Base-by-base conservation (phyloP, 2,888 invertebrate species). In the Sceliomorpha sp. region DNA sequence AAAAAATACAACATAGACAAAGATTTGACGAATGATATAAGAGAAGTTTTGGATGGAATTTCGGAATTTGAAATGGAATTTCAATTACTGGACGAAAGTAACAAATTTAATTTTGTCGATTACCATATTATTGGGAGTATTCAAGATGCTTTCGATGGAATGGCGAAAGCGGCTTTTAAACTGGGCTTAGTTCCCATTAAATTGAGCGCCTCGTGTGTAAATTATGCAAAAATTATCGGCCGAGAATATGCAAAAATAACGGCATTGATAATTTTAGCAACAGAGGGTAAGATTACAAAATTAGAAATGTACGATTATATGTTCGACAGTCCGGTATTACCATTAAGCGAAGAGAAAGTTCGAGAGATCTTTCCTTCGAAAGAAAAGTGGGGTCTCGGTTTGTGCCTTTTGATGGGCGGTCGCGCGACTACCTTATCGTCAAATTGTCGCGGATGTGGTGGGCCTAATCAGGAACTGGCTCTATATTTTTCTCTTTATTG, bases 381-480 rank as follows among this genome's bases (percentile, higher is more conserved):
- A 45, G 78, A 83, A 29, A 81, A 75, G 39, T 84, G 82, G 82
- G 77, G 74, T 8, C 53, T 78, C n/a, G 80, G 82, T 3, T 39
- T 91, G 29, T 91, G 91, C 70, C 75, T 92, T 1, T 77, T 93
- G 10, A 85, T 90, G 59, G 93, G 92, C 0, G 93, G 93, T 2
- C 92, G 93, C 82, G 91, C 92, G 0, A 91, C 90, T 0, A 92
- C 93, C 1, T 83, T 83, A 17, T 89, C 92, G 10, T 90, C 88
- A 0, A 68, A 64, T 5, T 2, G 5, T 5, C 34, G 55, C 2
- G 92, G 92, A 0, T 82, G 81, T 48, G 93, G 93, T 15, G 93
- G 93, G 1, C 88, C 93, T 7, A 93, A 92, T 87, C 93, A 93
- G 79, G 92, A 94, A 84, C 88, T 93, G 79, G 91, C 90, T 0